phyloP scores from a whole-genome alignment of 2,888 invertebrate genomes.

The Eurytoma californica region DNA sequence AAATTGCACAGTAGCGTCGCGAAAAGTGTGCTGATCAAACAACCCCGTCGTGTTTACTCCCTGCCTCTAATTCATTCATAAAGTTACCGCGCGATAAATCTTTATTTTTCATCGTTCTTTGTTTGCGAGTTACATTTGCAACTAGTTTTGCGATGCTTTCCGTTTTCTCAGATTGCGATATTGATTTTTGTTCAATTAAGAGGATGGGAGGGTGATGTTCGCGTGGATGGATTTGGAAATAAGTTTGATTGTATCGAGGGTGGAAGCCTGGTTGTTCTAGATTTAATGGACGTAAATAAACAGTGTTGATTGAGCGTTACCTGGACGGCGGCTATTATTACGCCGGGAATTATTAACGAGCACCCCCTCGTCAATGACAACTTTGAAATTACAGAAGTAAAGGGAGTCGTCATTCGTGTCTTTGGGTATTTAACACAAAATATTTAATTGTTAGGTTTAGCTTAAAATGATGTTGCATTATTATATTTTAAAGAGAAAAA shows the following conservation, averaged over 20 bases:
- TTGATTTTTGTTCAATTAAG: background rate
- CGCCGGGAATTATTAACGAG: conserved; percentile 30
- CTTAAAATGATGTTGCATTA: no score
- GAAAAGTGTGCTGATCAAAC: conserved; percentile 11
- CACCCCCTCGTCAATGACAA: background rate
- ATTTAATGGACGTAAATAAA: background rate
- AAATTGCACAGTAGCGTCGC: background rate
- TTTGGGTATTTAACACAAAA: no score
- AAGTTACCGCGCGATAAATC: conserved; percentile 19
- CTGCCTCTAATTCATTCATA: conserved; percentile 26
- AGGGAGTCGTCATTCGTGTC: no score
- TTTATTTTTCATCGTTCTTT: background rate
- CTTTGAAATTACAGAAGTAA: background rate
- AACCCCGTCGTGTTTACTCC: background rate
- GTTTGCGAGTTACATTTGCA: background rate
- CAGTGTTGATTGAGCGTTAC: background rate
- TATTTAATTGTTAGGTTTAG: no score
- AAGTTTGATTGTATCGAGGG: background rate
- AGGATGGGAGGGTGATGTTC: background rate
- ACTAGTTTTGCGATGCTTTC: background rate
- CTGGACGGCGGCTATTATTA: conserved; percentile 26
- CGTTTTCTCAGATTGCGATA: background rate
- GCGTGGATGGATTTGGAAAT: background rate
- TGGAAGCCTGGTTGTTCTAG: background rate
- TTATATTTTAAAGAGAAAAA: no score